phyloP scores from a whole-genome alignment of 2,113 vertebrate species.

The Acanthochromis polyacanthus region DNA sequence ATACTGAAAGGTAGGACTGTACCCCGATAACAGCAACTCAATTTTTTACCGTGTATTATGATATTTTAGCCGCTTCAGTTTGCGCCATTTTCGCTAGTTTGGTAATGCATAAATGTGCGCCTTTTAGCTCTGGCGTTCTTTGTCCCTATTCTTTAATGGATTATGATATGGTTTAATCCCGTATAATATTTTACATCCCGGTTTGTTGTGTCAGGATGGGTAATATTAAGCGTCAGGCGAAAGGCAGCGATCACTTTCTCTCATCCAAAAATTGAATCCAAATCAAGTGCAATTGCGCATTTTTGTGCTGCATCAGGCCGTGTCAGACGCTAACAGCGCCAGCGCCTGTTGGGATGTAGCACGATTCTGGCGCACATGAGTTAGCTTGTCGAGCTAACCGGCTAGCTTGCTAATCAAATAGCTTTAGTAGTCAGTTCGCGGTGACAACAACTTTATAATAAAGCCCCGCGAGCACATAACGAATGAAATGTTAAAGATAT shows the following conservation, averaged over 20 bases:
- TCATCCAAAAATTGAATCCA: slow-evolving; percentile 34
- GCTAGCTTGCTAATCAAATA: slow-evolving; percentile 47
- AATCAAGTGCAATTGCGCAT: slow-evolving; percentile 80
- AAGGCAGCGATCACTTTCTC: neutral
- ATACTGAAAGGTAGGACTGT: slow-evolving; percentile 79
- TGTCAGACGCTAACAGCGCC: slow-evolving; percentile 76
- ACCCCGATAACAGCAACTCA: neutral
- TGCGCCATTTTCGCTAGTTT: slow-evolving; percentile 84
- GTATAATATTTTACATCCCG: neutral
- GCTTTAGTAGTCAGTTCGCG: neutral
- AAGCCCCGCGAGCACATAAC: neutral
- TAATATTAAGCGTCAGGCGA: neutral
- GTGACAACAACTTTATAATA: slow-evolving; percentile 3
- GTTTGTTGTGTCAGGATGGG: neutral
- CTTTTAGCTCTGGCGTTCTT: slow-evolving; percentile 82
- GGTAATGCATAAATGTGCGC: slow-evolving; percentile 83
- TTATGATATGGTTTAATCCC: slow-evolving; percentile 4
- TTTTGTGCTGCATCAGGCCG: slow-evolving; percentile 80
- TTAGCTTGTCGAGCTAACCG: slow-evolving; percentile 72
- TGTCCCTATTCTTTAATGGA: slow-evolving; percentile 79
- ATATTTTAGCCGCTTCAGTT: slow-evolving; percentile 71
- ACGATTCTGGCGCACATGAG: slow-evolving; percentile 80
- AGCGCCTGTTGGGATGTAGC: slow-evolving; percentile 63
- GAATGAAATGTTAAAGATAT: neutral
- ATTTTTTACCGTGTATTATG: slow-evolving; percentile 38